Evolutionary conservation across 1,140 invertebrate species (phyloP), one percentile per base, ranked within the genome.

Genomic region (Pseudomyrmex concolor): DNA sequence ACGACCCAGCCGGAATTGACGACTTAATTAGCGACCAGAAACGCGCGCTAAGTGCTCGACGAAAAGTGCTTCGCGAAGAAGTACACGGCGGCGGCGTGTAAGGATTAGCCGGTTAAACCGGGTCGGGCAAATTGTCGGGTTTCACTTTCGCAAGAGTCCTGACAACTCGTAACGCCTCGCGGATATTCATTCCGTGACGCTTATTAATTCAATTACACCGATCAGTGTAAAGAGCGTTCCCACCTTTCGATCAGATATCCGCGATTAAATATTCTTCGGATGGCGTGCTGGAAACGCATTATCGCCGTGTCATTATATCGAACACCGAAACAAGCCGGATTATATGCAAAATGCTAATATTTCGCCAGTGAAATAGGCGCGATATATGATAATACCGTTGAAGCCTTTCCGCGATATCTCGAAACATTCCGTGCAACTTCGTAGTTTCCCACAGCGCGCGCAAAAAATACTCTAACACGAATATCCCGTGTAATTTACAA

Each of bases 11-110:
- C 60, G 51, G 59, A 90, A 91, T 91, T 90, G 89, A 87, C 87
- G 89, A 84, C 86, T 90, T 90, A 91, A 91, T 91, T 91, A 91
- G 85, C 73, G 86, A 76, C 48, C 50, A 57, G 71, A 57, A 57
- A 54, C 34, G 48, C 51, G 76, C 63, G 51, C 68, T 84, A 84
- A 82, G 68, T 80, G 76, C 48, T 64, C 74, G 83, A 67, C 64
- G 76, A 84, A 80, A 82, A 81, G 83, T 34, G 34, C 62, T 80
- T 22, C 48, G 51, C 76, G 73, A 83, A 80, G 81, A 83, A 81
- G 66, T 70, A 68, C 63, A 64, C 66, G 63, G 70, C 78, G 63
- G 70, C 78, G 70, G 57, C 67, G 70, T 81, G 63, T 57, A 82
- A 54, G 57, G 78, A 82, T 82, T 80, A 80, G 76, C 76, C 59